Conservation (phyloP, 2,888 invertebrate genomes). For the Cheilosia pagana region DNA sequence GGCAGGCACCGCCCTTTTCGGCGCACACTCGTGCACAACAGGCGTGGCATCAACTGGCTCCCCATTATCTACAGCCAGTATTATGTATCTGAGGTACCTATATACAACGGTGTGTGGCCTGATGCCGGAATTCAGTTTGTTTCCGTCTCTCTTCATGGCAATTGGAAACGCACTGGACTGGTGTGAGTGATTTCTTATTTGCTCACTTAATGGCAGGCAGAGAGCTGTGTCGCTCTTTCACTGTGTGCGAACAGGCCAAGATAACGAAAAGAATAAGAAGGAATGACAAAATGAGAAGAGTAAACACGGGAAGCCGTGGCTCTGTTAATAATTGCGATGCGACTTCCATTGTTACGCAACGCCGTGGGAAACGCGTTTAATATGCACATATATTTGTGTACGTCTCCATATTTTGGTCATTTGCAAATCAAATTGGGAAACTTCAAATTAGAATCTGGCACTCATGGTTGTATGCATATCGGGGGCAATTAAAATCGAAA, state of each 20-base stretch:
- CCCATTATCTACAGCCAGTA: constrained; percentile 46
- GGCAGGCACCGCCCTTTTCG: constrained; percentile 38
- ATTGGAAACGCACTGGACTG: constrained; percentile 42
- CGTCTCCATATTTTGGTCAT: constrained; percentile 19
- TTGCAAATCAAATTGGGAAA: constrained; percentile 62
- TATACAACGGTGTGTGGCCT: constrained; percentile 67
- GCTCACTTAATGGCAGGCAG: constrained; percentile 65
- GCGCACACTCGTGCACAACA: constrained; percentile 58
- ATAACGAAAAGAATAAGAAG: constrained; percentile 62
- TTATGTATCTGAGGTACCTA: constrained; percentile 33
- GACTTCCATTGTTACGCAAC: constrained; percentile 80
- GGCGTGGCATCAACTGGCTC: constrained; percentile 63
- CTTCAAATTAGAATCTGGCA: constrained; percentile 19
- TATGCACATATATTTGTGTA: constrained; percentile 69
- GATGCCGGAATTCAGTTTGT: constrained; percentile 53
- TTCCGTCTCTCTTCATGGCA: constrained; percentile 29
- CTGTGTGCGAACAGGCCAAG: constrained; percentile 51
- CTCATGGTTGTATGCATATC: too few relatives aligned
- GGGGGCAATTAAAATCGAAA: constrained; percentile 41
- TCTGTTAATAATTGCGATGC: constrained; percentile 76
- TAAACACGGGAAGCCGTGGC: constrained; percentile 79
- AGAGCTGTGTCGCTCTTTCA: too few relatives aligned
- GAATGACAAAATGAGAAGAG: constrained; percentile 56
- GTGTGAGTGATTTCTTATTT: constrained; percentile 68
- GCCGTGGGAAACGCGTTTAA: constrained; percentile 72